These are phyloP conservation scores for Mallotus villosus DNA, from an alignment of 2,797 vertebrate genomes.

Conservation along the genomic window DNA sequence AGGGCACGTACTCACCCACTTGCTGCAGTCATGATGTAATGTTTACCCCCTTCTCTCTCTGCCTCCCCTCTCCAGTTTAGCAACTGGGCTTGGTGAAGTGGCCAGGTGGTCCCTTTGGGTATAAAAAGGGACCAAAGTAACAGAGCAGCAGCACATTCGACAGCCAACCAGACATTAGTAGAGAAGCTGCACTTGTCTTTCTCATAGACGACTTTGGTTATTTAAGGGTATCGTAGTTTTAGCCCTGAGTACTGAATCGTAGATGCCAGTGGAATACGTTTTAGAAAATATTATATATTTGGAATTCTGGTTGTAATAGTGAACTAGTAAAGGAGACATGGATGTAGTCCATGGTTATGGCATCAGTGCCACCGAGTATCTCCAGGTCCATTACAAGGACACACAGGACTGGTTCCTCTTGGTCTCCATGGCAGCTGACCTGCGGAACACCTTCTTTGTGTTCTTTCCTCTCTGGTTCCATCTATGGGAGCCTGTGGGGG, in stretches of 20 bases:
- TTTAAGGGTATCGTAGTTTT: too few species aligned
- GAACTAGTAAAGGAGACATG: constrained; percentile 64
- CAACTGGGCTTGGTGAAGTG: background rate
- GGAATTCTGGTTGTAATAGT: too few species aligned
- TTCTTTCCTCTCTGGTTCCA: constrained; percentile 97
- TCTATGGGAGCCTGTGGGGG: constrained; percentile 77
- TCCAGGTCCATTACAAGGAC: constrained; percentile 84
- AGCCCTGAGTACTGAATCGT: too few species aligned
- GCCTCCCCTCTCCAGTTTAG: background rate
- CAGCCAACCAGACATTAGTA: background rate
- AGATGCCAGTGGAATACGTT: too few species aligned
- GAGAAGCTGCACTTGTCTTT: too few species aligned
- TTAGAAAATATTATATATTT: too few species aligned
- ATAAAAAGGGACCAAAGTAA: constrained; percentile 7
- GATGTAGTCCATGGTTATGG: constrained; percentile 84
- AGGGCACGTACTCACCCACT: background rate
- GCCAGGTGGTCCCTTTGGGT: constrained; percentile 2
- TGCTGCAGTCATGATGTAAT: constrained; percentile 5
- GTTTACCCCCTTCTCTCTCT: constrained; percentile 13
- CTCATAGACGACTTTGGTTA: too few species aligned
- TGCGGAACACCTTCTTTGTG: constrained; percentile 91
- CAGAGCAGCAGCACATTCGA: background rate
- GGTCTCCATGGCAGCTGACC: constrained; percentile 88
- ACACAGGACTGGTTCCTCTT: constrained; percentile 88
- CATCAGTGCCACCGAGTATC: constrained; percentile 80